These are phyloP conservation scores for Phthorimaea operculella DNA, from an alignment of 1,140 invertebrate species.

Conservation along the genomic window DNA sequence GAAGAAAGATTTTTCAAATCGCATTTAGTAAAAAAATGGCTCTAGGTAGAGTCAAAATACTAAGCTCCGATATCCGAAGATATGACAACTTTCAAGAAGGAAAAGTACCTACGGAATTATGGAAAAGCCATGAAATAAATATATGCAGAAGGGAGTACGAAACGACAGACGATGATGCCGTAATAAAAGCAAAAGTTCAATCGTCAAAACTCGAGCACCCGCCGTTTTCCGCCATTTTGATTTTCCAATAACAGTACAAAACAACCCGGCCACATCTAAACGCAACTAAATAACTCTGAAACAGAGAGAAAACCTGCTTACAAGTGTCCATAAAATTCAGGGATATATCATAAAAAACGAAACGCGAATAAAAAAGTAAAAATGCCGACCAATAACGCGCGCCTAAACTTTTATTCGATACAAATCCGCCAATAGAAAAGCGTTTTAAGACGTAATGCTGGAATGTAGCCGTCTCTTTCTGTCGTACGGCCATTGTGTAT, in stretches of 20 bases:
- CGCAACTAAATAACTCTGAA: constrained; percentile 3
- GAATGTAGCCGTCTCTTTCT: not conserved
- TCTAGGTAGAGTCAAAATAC: no score
- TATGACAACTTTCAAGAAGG: no score
- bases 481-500: not conserved
- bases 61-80: no score
- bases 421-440: constrained; percentile 1
- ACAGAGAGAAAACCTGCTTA: not conserved
- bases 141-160: no score
- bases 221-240: no score
- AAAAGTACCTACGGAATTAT: no score
- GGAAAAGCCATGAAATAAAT: no score
- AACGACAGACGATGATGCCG: no score
- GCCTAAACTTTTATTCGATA: constrained; percentile 1
- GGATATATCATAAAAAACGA: not conserved
- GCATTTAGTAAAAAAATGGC: no score
- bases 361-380: constrained; percentile 5
- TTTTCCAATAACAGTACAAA: not conserved
- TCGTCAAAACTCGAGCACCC: no score
- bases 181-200: no score
- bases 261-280: not conserved
- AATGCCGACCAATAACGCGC: constrained; percentile 1
- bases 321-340: constrained; percentile 6
- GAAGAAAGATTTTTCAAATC: no score
- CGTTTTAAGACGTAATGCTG: constrained; percentile 3